Base-by-base conservation (phyloP, 2,797 vertebrate genomes). In the Cossypha niveicapilla region DNA sequence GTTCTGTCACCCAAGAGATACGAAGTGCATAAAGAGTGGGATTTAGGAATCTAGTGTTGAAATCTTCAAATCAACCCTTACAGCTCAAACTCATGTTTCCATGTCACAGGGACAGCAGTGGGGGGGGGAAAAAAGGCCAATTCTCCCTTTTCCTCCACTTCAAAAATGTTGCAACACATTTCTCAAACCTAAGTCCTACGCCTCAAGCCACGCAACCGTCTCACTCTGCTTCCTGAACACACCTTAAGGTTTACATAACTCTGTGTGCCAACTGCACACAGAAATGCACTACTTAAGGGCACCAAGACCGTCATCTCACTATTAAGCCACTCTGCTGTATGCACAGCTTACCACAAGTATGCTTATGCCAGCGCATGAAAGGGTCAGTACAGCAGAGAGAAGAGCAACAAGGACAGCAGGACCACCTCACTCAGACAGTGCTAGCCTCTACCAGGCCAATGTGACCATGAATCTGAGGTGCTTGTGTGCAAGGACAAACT, bases 111-210 rank as follows among this genome's bases (percentile, higher is more conserved):
- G 11, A 82, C 75, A 34, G 10, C 11, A 3, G 8, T 0, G 4
- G 2, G 3, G 2, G 2, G 2, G 1, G 2, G 0, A 1, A 5
- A 5, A 12, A 35, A 61, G 18, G 24, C n/a, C 10, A 60, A 53
- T 35, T 80, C 21, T 66, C 54, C 22, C 23, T 82, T 72, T 41
- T 60, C 34, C 60, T 79, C 23, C 8, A 5, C 6, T 58, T 76
- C 58, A 86, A 62, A 86, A 88, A 48, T 45, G 39, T 78, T 76
- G 62, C 68, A 86, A 87, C 5, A 48, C 17, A 50, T 67, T 91
- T 89, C 57, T 85, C 54, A 67, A 42, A 81, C 24, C 6, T 16
- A 72, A 93, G 71, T 50, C n/a, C 42, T 76, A 27, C 0, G 14
- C 92, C 78, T 90, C 75, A 51, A 75, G 93, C 54, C 60, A 54